Evolutionary conservation across 2,113 vertebrate genomes (phyloP).

Genomic region (Petaurus breviceps): DNA sequence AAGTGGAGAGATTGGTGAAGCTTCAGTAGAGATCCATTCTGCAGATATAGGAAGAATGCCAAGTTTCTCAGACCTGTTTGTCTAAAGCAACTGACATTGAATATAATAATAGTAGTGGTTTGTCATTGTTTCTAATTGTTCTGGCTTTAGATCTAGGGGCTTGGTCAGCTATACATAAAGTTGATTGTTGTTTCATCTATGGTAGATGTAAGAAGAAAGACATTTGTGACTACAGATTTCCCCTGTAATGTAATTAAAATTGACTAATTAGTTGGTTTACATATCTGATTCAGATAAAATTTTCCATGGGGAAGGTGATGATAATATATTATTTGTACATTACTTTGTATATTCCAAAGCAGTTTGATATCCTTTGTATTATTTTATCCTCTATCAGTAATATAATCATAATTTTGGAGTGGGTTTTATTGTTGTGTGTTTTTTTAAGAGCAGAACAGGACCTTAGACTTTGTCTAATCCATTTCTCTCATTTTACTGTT

Average conservation of each 20-base stretch:
- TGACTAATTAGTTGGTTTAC: not conserved
- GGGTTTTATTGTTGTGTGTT: no score
- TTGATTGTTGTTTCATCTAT: conserved; percentile 8
- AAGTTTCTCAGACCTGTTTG: conserved; percentile 20
- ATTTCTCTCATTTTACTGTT: no score
- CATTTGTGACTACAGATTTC: not conserved
- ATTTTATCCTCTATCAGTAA: not conserved
- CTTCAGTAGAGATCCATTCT: not conserved
- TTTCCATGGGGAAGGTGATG: not conserved
- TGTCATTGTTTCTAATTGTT: conserved; percentile 19
- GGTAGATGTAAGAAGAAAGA: not conserved
- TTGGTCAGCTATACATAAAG: not conserved
- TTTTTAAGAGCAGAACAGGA: no score
- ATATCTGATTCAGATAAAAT: not conserved
- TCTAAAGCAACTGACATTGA: not conserved
- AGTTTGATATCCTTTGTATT: not conserved
- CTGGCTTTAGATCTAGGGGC: not conserved
- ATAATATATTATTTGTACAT: not conserved
- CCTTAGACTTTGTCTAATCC: no score
- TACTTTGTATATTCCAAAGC: not conserved
- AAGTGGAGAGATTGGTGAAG: not conserved
- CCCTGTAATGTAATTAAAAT: not conserved
- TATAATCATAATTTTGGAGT: no score
- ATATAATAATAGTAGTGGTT: not conserved
- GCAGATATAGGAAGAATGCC: conserved; percentile 1